Base-by-base conservation (phyloP, 2,888 invertebrate genomes). In the Meliscaeva auricollis region DNA sequence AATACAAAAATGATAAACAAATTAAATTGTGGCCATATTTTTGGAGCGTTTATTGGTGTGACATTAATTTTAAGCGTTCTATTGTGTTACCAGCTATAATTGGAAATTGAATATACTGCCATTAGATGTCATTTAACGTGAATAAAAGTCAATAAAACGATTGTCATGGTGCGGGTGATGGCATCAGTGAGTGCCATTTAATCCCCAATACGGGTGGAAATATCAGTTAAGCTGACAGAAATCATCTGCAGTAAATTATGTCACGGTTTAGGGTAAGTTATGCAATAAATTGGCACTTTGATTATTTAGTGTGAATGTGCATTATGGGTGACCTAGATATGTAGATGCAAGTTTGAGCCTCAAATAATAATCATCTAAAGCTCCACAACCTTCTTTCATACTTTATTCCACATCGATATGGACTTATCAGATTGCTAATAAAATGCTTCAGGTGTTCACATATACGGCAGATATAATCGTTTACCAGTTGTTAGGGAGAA, bases 111-210 rank as follows among this genome's bases (percentile, higher is more conserved):
- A 68, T 68, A 68, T 68, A 52, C 41, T 68, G n/a, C 15, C 69
- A 69, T 69, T 75, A 48, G 66, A 66, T 60, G 58, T 58, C 58
- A 58, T 50, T 62, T 62, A 62, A 32, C 9, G 46, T 81, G 80
- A 81, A 75, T 76, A 48, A 41, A 50, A 54, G 69, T 76, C 80
- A 81, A 75, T 68, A 62, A 52, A 60, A 62, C 41, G 73, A 22
- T 41, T 50, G 66, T 50, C 35, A 46, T 35, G 15, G 6, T 30
- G 30, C 11, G 1, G 30, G 9, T 64, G 32, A n/a, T 41, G 35
- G 20, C 17, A 17, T 2, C n/a, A 13, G 15, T 9, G 20, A 35
- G 17, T 64, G 46, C 11, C 15, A 30, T 48, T 7, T 22, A 35
- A 20, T 32, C 35, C 15, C n/a, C 50, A 35, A 9, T 50, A 35